Evolutionary conservation across 2,888 invertebrate species (phyloP).

Genomic region (Troides oblongomaculatus): DNA sequence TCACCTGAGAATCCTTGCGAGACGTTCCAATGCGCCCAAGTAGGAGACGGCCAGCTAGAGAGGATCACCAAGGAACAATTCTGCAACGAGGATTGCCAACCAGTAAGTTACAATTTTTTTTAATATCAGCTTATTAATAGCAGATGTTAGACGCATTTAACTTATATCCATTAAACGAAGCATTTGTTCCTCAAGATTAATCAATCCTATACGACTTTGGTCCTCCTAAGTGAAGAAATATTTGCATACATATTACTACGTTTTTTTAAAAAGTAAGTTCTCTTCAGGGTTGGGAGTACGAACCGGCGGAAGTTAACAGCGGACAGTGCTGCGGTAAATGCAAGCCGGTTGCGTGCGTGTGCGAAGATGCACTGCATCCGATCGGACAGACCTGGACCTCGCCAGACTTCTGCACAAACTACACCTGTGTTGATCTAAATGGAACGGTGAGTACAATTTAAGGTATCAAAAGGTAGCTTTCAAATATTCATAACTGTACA

Average conservation of each 20-base stretch:
- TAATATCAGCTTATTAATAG: no score
- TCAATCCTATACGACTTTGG: no score
- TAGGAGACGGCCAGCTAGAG: slow-evolving; percentile 65
- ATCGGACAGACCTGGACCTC: slow-evolving; percentile 81
- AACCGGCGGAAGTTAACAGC: slow-evolving; percentile 53
- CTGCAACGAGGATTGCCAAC: slow-evolving; percentile 68
- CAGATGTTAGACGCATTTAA: no score
- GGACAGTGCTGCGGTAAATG: slow-evolving; percentile 83
- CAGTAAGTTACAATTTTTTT: slow-evolving; percentile 40
- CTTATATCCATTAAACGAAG: no score
- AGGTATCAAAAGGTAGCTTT: no score
- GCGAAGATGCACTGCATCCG: slow-evolving; percentile 63
- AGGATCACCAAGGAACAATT: slow-evolving; percentile 73
- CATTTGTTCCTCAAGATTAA: no score
- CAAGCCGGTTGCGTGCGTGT: slow-evolving; percentile 79
- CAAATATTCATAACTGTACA: no score
- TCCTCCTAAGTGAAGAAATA: no score
- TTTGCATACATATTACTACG: no score
- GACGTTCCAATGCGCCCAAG: slow-evolving; percentile 67
- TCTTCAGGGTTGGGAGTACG: slow-evolving; percentile 81
- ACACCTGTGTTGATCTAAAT: slow-evolving; percentile 74
- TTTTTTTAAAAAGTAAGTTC: no score
- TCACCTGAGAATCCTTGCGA: slow-evolving; percentile 77
- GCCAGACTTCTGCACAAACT: slow-evolving; percentile 80
- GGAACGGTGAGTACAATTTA: slow-evolving; percentile 58